phyloP scores from a whole-genome alignment of 2,888 invertebrate species.

The Eristalinus aeneus region DNA sequence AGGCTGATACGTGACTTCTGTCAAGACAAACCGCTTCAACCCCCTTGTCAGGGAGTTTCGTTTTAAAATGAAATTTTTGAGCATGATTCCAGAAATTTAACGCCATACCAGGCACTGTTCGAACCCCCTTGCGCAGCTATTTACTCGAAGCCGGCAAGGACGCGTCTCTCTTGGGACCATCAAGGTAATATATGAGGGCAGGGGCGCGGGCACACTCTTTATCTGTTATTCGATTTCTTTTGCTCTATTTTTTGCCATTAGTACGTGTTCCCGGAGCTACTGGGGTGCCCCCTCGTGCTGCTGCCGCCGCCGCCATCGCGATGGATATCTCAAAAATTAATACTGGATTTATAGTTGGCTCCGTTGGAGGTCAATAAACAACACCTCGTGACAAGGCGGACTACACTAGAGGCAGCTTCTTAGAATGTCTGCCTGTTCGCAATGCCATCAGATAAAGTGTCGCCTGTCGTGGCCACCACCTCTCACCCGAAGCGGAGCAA shows the following conservation, averaged over 20 bases:
- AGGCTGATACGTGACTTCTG: slow-evolving; percentile 70
- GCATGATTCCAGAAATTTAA: slow-evolving; percentile 65
- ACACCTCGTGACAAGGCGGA: slow-evolving; percentile 68
- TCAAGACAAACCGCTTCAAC: slow-evolving; percentile 53
- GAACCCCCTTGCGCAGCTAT: background rate
- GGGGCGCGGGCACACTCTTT: slow-evolving; percentile 50
- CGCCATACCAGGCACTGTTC: no score
- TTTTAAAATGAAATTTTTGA: slow-evolving; percentile 71
- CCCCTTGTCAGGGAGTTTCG: slow-evolving; percentile 27
- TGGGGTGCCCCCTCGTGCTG: background rate
- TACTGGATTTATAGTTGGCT: slow-evolving; percentile 69
- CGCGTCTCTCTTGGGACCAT: slow-evolving; percentile 62
- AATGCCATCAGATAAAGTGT: slow-evolving; percentile 64
- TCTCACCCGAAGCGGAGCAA: slow-evolving; percentile 47
- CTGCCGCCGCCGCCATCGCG: background rate
- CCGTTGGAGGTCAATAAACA: slow-evolving; percentile 70
- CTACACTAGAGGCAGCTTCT: slow-evolving; percentile 48
- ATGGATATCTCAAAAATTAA: slow-evolving; percentile 67
- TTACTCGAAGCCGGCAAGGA: slow-evolving; percentile 39
- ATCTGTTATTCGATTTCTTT: slow-evolving; percentile 71
- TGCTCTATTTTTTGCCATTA: slow-evolving; percentile 58
- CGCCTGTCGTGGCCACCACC: slow-evolving; percentile 22
- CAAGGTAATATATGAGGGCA: slow-evolving; percentile 66
- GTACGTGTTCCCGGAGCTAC: slow-evolving; percentile 43
- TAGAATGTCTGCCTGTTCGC: slow-evolving; percentile 46